These are phyloP conservation scores for Cephus pulcher DNA, from an alignment of 2,888 invertebrate species.

Conservation along the genomic window DNA sequence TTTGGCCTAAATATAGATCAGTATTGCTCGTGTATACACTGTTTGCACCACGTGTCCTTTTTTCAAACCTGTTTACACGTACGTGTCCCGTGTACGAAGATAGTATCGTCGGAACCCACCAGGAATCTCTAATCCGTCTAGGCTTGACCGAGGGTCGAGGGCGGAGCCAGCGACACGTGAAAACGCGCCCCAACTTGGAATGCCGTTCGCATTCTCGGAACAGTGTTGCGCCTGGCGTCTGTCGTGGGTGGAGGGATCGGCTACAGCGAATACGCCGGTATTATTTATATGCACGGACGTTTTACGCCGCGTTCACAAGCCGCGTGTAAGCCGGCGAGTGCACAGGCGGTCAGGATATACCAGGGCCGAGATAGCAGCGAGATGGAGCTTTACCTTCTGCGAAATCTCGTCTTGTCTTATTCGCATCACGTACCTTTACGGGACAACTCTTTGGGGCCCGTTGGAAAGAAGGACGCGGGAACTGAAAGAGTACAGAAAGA, in stretches of 20 bases:
- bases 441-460: neutral
- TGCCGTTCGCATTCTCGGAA: neutral
- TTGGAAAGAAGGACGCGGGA: neutral
- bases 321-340: neutral
- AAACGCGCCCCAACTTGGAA: neutral
- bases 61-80: neutral
- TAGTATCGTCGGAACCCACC: neutral
- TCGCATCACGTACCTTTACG: neutral
- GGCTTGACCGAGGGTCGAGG: neutral
- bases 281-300: neutral
- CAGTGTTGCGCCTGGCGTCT: neutral
- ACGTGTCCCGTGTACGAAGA: neutral
- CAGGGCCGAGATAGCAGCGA: neutral
- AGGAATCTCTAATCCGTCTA: neutral
- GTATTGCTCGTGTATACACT: neutral
- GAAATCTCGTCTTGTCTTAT: neutral
- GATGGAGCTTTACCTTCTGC: neutral
- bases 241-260: conserved; percentile 3
- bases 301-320: neutral
- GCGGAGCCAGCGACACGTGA: neutral
- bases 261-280: neutral
- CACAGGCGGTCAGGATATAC: neutral
- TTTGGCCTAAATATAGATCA: neutral
- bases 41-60: neutral
- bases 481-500: neutral